phyloP scores from a whole-genome alignment of 1,140 invertebrate species.

The Pollicipes pollicipes region DNA sequence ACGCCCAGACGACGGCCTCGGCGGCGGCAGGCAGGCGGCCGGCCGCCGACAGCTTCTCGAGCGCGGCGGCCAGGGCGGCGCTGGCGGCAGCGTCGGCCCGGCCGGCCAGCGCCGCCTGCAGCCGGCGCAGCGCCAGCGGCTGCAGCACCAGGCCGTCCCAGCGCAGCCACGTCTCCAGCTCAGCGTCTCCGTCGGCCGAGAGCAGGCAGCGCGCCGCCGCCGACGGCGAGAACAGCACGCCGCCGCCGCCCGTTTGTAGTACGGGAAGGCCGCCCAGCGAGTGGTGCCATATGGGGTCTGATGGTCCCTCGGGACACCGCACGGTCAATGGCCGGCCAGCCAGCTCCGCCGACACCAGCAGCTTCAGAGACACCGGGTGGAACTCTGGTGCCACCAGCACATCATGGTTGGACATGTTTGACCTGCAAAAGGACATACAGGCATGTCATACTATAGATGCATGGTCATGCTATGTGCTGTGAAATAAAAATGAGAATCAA shows the following conservation, averaged over 20 bases:
- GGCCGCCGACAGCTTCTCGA: background rate
- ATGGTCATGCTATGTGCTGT: no score
- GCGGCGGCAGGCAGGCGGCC: background rate
- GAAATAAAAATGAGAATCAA: no score
- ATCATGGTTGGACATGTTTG: no score
- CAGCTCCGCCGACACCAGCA: background rate
- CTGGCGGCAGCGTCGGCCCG: background rate
- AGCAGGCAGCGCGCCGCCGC: conserved; percentile 1
- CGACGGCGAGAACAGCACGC: conserved; percentile 1
- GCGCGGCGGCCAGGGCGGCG: background rate
- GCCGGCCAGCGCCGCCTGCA: background rate
- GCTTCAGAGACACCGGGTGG: background rate
- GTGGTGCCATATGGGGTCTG: background rate
- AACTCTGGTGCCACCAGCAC: background rate
- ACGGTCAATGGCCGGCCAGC: background rate
- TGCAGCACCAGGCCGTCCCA: conserved; percentile 1
- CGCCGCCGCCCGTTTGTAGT: background rate
- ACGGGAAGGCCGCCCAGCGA: background rate
- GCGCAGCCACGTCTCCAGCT: background rate
- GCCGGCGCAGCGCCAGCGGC: background rate
- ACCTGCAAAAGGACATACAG: no score
- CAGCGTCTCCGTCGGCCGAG: background rate
- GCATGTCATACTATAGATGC: no score
- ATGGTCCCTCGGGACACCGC: background rate
- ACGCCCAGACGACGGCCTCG: background rate